Base-by-base conservation (phyloP, 1,140 invertebrate genomes). In the Saccostrea glomerata region DNA sequence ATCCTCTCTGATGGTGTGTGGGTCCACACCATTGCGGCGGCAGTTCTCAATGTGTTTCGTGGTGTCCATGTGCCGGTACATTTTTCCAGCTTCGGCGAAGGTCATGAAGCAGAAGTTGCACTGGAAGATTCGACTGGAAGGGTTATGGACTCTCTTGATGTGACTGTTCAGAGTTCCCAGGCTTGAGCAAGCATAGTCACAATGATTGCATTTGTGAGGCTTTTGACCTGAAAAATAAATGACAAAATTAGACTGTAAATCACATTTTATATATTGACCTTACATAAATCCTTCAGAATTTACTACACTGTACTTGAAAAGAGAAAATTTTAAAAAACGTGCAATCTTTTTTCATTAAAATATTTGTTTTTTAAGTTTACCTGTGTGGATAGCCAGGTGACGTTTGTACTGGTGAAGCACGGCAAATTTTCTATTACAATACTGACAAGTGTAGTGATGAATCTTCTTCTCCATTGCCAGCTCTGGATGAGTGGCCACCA, bases 91-190 rank as follows among this genome's bases (percentile, higher is more conserved):
- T 47, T 84, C 82, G 5, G 82, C 17, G 11, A 84, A 84, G 40
- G 40, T 84, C 54, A 84, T 56, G n/a, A 56, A 84, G 54, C 82
- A 84, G n/a, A 84, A 54, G n/a, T 56, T 84, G 54, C 82, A 84
- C 40, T 84, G 40, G 54, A 55, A 84, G 40, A 84, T 84, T 56
- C 54, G 40, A 54, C 54, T 56, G 40, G 82, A 84, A 56, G 40
- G 40, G 40, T 54, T 84, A 55, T 84, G 82, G 12, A 84, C 54
- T 54, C 82, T 84, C 54, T 56, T 84, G 47, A 84, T 84, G 82
- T 84, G 82, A 20, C 40, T 55, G 40, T 84, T 84, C 5, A 84
- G n/a, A 2, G 82, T 55, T 55, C 82, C 82, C 82, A 55, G 17
- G 9, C 40, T 84, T n/a, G 82, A 56, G 25, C 40, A 84, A 6